These are phyloP conservation scores for Dufourea novaeangliae DNA, from an alignment of 1,140 invertebrate species.

Conservation along the genomic window DNA sequence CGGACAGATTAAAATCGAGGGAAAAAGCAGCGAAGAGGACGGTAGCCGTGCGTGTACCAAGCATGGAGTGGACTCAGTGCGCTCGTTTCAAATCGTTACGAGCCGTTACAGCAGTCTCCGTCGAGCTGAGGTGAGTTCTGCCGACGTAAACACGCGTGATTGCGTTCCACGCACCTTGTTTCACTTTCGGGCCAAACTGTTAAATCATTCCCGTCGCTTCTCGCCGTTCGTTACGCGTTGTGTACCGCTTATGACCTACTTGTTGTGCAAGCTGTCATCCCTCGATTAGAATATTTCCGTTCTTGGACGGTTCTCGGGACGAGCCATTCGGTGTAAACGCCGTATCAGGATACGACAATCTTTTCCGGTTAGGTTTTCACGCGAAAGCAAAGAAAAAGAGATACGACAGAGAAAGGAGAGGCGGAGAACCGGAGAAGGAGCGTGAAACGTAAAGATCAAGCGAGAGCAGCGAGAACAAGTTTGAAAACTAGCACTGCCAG, in stretches of 20 bases:
- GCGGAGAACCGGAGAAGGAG: conserved; percentile 29
- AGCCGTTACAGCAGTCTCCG: conserved; percentile 67
- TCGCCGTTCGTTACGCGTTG: conserved; percentile 2
- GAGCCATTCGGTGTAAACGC: conserved; percentile 6
- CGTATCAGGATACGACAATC: conserved; percentile 10
- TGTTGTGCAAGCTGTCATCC: conserved; percentile 68
- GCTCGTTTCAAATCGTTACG: conserved; percentile 75
- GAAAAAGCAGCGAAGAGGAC: conserved; percentile 42
- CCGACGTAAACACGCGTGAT: conserved; percentile 53
- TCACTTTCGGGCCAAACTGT: conserved; percentile 14
- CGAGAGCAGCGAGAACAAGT: conserved; percentile 60
- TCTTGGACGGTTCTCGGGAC: background rate
- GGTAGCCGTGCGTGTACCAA: conserved; percentile 52
- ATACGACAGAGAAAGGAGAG: background rate
- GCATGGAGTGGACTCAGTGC: conserved; percentile 72
- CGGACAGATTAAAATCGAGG: conserved; percentile 24
- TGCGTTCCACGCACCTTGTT: conserved; percentile 4
- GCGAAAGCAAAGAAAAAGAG: conserved; percentile 3
- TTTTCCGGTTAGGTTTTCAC: background rate
- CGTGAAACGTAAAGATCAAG: conserved; percentile 47
- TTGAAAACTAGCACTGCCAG: conserved; percentile 68
- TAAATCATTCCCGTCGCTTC: background rate
- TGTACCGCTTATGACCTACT: conserved; percentile 57
- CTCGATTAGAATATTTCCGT: conserved; percentile 51
- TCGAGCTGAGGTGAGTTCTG: conserved; percentile 64